A percentile compares a stretch with the other conserved stretches of the same genome.
Conservation (phyloP, 2,113 vertebrate species). For the Eurystomus gularis region DNA sequence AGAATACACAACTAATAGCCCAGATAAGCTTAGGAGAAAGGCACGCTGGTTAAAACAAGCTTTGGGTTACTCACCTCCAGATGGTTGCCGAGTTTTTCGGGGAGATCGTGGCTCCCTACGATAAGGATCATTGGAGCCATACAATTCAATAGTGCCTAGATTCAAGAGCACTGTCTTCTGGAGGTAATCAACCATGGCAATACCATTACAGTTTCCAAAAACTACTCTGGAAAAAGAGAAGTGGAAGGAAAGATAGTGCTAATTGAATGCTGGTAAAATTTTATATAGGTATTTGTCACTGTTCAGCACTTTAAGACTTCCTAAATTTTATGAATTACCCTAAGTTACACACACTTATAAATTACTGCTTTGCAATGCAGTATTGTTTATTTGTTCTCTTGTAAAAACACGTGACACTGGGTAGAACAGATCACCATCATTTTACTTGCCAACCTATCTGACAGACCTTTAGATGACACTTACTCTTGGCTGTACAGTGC, state of each 20-base stretch:
- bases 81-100: conserved; percentile 92
- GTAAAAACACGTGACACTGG: background rate
- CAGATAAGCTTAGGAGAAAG: background rate
- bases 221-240: conserved; percentile 83
- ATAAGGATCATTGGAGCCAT: conserved; percentile 94
- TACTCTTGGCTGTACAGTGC: background rate
- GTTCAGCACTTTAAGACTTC: background rate
- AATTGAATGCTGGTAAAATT: background rate
- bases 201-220: conserved; percentile 96
- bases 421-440: background rate
- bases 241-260: background rate
- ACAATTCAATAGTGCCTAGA: conserved; percentile 90
- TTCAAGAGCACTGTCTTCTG: conserved; percentile 96
- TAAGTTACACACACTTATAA: background rate
- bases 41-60: background rate
- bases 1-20: background rate
- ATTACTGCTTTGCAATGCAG: background rate
- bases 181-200: conserved; percentile 96
- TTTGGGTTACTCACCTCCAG: conserved; percentile 84
- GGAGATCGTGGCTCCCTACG: conserved; percentile 95
- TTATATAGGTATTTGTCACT: background rate
- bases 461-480: background rate
- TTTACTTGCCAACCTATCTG: background rate
- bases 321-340: background rate
- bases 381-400: background rate